Evolutionary conservation across 2,888 invertebrate genomes (phyloP).

Genomic region (Pheosia tremula): DNA sequence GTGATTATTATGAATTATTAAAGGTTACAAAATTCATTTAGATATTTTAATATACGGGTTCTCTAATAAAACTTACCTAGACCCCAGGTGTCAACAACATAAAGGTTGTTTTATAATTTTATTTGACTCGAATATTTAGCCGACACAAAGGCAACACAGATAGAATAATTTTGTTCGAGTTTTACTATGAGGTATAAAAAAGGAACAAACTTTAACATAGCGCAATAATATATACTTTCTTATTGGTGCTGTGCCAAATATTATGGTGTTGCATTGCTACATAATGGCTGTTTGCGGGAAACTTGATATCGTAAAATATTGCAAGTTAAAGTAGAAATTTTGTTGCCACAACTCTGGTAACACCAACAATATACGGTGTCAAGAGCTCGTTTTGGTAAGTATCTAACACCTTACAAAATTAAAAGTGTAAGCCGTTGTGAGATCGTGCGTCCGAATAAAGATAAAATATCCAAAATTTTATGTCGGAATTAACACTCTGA

Average conservation of each 20-base stretch:
- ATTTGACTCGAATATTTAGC: neutral
- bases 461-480: constrained; percentile 23
- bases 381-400: neutral
- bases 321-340: constrained; percentile 16
- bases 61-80: neutral
- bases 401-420: neutral
- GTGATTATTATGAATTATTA: no score
- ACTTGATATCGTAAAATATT: constrained; percentile 36
- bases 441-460: constrained; percentile 10
- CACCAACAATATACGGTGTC: neutral
- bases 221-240: constrained; percentile 31
- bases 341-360: neutral
- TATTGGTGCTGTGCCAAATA: constrained; percentile 43
- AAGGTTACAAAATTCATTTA: no score
- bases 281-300: constrained; percentile 30
- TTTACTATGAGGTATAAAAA: neutral
- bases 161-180: neutral
- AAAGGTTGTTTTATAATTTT: neutral
- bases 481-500: constrained; percentile 28
- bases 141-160: neutral
- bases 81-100: neutral
- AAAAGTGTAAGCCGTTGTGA: neutral
- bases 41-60: neutral
- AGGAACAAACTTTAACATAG: neutral
- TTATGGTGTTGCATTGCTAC: constrained; percentile 21